Percentiles rank a stretch among this genome's conserved stretches.
Conservation (phyloP, 2,797 vertebrate species). For the Anniella stebbinsi region DNA sequence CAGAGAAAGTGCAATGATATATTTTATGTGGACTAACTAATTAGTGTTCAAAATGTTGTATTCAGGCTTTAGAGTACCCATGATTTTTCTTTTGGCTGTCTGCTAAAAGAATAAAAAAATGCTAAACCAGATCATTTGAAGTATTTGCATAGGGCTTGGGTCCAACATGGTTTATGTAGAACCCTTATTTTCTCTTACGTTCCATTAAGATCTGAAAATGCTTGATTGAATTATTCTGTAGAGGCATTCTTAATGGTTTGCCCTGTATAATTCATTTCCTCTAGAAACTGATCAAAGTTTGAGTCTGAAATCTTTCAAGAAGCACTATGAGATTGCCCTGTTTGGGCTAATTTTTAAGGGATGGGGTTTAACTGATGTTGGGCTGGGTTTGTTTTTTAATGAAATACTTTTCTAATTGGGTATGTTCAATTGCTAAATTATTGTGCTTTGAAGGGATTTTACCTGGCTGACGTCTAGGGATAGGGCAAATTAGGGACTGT, state of each 20-base stretch:
- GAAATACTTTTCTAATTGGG: background rate
- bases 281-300: background rate
- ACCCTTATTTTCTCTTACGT: background rate
- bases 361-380: background rate
- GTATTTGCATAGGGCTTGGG: background rate
- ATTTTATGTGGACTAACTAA: background rate
- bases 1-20: background rate
- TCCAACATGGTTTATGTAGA: background rate
- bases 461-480: background rate
- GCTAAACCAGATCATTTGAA: background rate
- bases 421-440: background rate
- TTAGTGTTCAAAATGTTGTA: background rate
- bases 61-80: background rate
- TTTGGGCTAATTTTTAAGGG: background rate
- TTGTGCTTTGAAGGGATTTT: background rate
- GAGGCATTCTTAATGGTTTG: background rate
- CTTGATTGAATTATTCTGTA: background rate
- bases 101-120: background rate
- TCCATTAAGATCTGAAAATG: background rate
- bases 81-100: background rate
- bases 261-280: background rate
- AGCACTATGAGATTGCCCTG: background rate
- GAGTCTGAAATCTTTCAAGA: background rate
- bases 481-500: too few species aligned
- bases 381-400: background rate